Base-by-base conservation (phyloP, 2,797 vertebrate genomes). In the Tolypeutes matacus region DNA sequence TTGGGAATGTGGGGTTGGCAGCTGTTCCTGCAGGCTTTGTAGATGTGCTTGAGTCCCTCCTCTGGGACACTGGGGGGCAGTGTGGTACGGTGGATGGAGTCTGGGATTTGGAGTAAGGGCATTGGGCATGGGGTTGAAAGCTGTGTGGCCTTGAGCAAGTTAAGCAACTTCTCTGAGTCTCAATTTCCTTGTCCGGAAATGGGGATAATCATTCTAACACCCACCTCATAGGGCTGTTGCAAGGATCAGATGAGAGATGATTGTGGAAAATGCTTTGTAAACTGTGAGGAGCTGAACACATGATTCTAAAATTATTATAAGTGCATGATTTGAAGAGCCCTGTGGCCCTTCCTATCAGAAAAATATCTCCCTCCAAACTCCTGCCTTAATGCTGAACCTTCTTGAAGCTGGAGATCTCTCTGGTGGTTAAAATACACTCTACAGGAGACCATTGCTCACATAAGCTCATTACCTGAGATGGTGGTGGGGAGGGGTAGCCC, bases 61-160 rank as follows among this genome's bases (percentile, higher is more conserved):
- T 70, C 49, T 88, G 69, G 62, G 65, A 96, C 96, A 97, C 96
- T 93, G 91, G 97, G 78, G 95, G 97, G 97, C 96, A 96, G 93
- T 96, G 86, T 97, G 67, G 89, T 78, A 95, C 49, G 96, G 39
- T 89, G 81, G 75, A 97, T 73, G 75, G 75, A 94, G 53, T 23
- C 49, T 72, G 34, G 18, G 65, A 77, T 91, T 96, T 86, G 42
- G 29, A 23, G 2, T 58, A 49, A 92, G 39, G 34, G 53, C 51
- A 51, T 89, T 86, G 65, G 42, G 27, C 36, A 58, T 96, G 58
- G 49, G 14, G 73, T 86, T 96, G 91, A 96, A 94, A 95, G 86
- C 93, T 87, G 49, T 94, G 96, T 95, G 91, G 62, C 84, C 42
- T 70, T 89, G 14, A 81, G 23, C 25, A 91, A 95, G 56, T 95